Conservation (phyloP, 37 sponge, comb jelly and placozoan species). For the Geodia barretti region DNA sequence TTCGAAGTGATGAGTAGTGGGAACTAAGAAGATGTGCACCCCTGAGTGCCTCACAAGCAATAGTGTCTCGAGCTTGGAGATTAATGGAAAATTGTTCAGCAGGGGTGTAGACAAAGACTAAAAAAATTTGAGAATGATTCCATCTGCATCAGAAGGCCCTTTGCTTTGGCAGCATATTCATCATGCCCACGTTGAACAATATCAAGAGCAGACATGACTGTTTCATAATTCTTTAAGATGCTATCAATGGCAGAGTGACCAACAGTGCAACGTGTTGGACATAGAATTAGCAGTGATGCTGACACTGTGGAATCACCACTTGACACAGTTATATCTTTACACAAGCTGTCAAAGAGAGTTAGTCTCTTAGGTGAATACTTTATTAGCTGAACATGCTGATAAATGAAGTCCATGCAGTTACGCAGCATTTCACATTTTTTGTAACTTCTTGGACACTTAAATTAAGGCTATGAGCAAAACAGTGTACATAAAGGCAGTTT, state of each 20-base stretch:
- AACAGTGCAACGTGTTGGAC: constrained; percentile 51
- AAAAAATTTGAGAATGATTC: no score
- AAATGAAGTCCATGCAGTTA: constrained; percentile 39
- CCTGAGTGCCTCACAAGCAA: no score
- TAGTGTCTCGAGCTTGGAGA: no score
- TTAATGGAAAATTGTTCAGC: no score
- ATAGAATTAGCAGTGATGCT: constrained; percentile 28
- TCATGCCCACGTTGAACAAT: constrained; percentile 18
- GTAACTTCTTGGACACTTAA: constrained; percentile 22
- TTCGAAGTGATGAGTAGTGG: no score
- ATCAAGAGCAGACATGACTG: constrained; percentile 11
- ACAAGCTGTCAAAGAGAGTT: constrained; percentile 25
- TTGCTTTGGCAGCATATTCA: no score
- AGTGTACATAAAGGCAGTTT: constrained; percentile 7
- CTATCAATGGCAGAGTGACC: constrained; percentile 16
- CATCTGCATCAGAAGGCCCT: no score
- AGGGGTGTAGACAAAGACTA: no score
- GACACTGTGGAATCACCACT: constrained; percentile 13
- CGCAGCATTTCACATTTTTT: constrained; percentile 19
- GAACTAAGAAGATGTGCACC: no score
- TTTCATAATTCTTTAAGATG: constrained; percentile 35
- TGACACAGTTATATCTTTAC: constrained; percentile 6
- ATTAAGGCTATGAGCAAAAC: constrained; percentile 34
- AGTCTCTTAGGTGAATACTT: constrained; percentile 28
- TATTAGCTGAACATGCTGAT: constrained; percentile 30